phyloP scores from a whole-genome alignment of 2,113 vertebrate genomes.

The Corythornis cristatus region DNA sequence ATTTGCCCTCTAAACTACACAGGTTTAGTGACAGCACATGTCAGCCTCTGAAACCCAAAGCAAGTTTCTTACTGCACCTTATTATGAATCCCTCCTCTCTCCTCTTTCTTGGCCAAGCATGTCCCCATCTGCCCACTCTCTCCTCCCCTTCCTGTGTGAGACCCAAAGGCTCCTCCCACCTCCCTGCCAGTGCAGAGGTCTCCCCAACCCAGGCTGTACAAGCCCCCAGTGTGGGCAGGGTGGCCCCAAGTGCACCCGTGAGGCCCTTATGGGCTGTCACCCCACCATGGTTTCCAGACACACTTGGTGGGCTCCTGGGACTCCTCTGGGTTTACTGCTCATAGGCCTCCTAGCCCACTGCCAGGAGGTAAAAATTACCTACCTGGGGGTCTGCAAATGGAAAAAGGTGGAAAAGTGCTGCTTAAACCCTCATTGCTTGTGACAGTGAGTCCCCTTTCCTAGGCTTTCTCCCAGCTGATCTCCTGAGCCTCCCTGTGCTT shows the following conservation, averaged over 20 bases:
- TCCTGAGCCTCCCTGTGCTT: background rate
- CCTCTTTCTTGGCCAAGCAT: fast-evolving
- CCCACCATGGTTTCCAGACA: too few relatives aligned
- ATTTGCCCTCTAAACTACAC: slow-evolving; percentile 11
- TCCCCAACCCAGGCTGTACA: too few relatives aligned
- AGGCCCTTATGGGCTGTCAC: too few relatives aligned
- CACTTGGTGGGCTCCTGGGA: background rate
- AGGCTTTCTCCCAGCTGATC: background rate
- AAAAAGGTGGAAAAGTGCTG: background rate
- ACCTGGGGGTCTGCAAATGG: background rate
- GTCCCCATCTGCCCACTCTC: background rate
- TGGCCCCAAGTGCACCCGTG: too few relatives aligned
- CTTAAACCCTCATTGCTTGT: background rate
- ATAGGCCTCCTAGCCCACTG: background rate
- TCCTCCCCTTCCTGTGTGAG: too few relatives aligned
- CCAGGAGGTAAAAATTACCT: background rate
- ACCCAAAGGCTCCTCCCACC: too few relatives aligned
- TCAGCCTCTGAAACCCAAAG: background rate
- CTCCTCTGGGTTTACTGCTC: background rate
- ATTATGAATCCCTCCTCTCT: background rate
- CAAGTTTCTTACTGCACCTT: background rate
- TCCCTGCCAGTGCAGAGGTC: too few relatives aligned
- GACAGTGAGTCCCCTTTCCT: background rate
- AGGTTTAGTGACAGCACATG: slow-evolving; percentile 13
- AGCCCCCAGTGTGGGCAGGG: too few relatives aligned